Evolutionary conservation across 1,140 invertebrate species (phyloP).

Genomic region (Helicoverpa armigera): DNA sequence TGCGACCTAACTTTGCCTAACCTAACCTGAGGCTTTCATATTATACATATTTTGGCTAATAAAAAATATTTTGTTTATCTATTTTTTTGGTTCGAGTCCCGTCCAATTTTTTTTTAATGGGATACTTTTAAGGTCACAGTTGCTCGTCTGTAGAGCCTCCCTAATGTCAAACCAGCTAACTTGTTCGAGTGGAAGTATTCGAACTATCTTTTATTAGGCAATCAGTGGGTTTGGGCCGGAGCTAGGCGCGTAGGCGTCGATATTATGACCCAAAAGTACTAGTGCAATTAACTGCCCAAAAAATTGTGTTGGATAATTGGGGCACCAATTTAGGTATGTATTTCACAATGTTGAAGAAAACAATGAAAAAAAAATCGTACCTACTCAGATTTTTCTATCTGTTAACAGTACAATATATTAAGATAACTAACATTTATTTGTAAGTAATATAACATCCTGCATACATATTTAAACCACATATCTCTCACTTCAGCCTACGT

Average conservation of each 20-base stretch:
- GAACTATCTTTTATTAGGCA: conserved; percentile 52
- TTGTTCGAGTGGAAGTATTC: conserved; percentile 46
- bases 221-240: conserved; percentile 39
- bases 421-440: too few relatives aligned
- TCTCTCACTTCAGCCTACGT: too few relatives aligned
- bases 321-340: not conserved
- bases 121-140: not conserved
- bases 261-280: conserved; percentile 30
- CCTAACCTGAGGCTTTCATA: too few relatives aligned
- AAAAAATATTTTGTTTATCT: too few relatives aligned
- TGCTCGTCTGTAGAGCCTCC: conserved; percentile 1
- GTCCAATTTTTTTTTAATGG: not conserved
- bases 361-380: too few relatives aligned
- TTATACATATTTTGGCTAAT: too few relatives aligned
- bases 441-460: too few relatives aligned
- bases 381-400: too few relatives aligned
- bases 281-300: conserved; percentile 2
- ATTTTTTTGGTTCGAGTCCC: too few relatives aligned
- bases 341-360: not conserved
- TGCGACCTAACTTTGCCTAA: too few relatives aligned
- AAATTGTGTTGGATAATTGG: conserved; percentile 1
- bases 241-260: conserved; percentile 25
- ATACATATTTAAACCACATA: too few relatives aligned
- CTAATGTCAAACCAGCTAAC: conserved; percentile 9
- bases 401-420: too few relatives aligned